Evolutionary conservation across 2,888 invertebrate genomes (phyloP).

Genomic region (Cosmorhoe ocellata): DNA sequence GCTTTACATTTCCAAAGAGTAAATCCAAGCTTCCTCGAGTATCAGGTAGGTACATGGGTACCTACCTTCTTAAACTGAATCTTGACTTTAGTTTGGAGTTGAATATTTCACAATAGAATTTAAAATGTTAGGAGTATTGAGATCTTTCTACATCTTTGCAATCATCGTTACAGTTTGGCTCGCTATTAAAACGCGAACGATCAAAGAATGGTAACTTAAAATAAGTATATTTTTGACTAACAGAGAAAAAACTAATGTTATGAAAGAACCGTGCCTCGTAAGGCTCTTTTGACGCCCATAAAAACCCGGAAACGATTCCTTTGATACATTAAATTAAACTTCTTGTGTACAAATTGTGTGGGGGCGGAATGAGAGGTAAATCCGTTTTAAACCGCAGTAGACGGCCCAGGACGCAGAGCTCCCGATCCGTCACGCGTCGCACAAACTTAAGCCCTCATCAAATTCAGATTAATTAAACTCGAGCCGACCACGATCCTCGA

Average conservation of each 20-base stretch:
- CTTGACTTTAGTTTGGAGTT: constrained; percentile 2
- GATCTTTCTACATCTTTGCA: too few relatives aligned
- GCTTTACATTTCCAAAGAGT: constrained; percentile 17
- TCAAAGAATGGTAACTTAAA: too few relatives aligned
- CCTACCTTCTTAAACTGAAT: not conserved
- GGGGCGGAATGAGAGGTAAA: constrained; percentile 68
- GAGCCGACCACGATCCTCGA: constrained; percentile 64
- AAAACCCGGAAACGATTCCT: constrained; percentile 24
- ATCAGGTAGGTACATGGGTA: too few relatives aligned
- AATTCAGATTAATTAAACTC: constrained; percentile 79
- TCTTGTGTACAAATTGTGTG: constrained; percentile 71
- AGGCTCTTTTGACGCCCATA: not conserved
- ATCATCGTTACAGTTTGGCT: too few relatives aligned
- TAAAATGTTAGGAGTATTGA: too few relatives aligned
- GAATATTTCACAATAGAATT: constrained; percentile 1
- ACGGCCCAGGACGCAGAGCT: constrained; percentile 57
- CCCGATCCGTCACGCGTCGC: constrained; percentile 78
- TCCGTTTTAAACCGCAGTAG: constrained; percentile 74
- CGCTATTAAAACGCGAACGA: too few relatives aligned
- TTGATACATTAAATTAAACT: constrained; percentile 49
- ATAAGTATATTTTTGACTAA: not conserved
- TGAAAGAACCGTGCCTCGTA: not conserved
- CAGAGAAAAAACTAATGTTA: not conserved
- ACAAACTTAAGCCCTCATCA: constrained; percentile 78
- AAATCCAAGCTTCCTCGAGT: constrained; percentile 7